These are phyloP conservation scores for Emberiza fucata DNA, from an alignment of 2,113 vertebrate genomes.

Conservation along the genomic window DNA sequence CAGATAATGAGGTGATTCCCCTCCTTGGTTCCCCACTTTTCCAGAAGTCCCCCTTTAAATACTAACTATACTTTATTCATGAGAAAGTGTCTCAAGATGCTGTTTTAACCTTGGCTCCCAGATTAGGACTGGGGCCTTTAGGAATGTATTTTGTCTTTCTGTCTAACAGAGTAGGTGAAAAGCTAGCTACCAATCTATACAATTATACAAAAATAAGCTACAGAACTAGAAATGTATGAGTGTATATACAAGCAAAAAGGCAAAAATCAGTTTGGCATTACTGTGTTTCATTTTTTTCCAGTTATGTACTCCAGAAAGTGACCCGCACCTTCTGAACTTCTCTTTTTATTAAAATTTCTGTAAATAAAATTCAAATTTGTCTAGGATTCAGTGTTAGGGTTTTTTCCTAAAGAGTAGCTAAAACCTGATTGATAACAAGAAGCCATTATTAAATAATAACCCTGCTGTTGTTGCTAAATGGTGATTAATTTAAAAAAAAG, in stretches of 20 bases:
- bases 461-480: neutral
- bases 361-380: neutral
- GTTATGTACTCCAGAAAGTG: neutral
- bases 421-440: neutral
- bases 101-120: neutral
- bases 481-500: neutral
- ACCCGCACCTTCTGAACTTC: neutral
- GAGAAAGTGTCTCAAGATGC: neutral
- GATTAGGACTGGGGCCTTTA: neutral
- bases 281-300: neutral
- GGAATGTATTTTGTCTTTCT: neutral
- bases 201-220: neutral
- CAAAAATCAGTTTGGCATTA: neutral
- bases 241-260: neutral
- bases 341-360: neutral
- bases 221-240: neutral
- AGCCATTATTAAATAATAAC: neutral
- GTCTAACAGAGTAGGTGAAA: neutral
- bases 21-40: neutral
- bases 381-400: neutral
- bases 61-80: neutral
- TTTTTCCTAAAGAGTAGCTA: neutral
- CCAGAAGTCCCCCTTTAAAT: accelerated
- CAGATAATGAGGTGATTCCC: neutral
- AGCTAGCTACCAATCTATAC: accelerated